These are phyloP conservation scores for Hypocryptadius cinnamomeus DNA, from an alignment of 2,113 vertebrate genomes.

Conservation along the genomic window DNA sequence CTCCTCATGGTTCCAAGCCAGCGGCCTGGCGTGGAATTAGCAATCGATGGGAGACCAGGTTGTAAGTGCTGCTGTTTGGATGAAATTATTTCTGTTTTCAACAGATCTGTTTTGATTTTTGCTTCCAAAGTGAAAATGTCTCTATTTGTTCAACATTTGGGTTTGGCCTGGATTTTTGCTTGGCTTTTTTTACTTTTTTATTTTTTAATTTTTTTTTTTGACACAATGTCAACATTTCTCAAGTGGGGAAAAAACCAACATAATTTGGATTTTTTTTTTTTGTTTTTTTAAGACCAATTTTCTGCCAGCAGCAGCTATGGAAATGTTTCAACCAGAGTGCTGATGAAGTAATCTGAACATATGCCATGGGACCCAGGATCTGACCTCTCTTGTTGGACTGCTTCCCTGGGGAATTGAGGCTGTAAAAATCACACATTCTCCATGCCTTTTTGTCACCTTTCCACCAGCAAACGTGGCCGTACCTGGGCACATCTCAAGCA, in stretches of 20 bases:
- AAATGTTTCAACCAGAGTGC: not conserved
- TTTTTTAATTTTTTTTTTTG: not conserved
- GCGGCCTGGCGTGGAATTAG: not conserved
- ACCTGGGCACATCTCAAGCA: not conserved
- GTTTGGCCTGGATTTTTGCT: not conserved
- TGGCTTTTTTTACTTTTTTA: not conserved
- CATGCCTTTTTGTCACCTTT: not conserved
- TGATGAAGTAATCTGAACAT: conserved; percentile 28
- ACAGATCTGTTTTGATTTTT: conserved; percentile 43
- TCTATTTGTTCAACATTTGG: conserved; percentile 26
- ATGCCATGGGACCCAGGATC: not conserved
- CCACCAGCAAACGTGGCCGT: not conserved
- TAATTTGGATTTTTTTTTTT: not conserved
- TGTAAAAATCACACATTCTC: conserved; percentile 29
- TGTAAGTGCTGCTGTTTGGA: not conserved
- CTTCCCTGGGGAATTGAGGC: not conserved
- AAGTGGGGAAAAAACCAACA: not conserved
- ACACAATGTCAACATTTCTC: conserved; percentile 1
- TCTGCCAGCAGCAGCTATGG: conserved; percentile 8
- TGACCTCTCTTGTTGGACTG: conserved; percentile 18
- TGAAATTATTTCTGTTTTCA: conserved; percentile 33
- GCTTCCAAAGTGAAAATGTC: conserved; percentile 12
- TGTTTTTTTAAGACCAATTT: not conserved
- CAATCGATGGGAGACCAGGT: not conserved
- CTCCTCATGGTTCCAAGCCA: not conserved